A percentile compares a stretch with the other conserved stretches of the same genome.
phyloP scores from a whole-genome alignment of 2,797 vertebrate genomes.

The Buceros bicornis region DNA sequence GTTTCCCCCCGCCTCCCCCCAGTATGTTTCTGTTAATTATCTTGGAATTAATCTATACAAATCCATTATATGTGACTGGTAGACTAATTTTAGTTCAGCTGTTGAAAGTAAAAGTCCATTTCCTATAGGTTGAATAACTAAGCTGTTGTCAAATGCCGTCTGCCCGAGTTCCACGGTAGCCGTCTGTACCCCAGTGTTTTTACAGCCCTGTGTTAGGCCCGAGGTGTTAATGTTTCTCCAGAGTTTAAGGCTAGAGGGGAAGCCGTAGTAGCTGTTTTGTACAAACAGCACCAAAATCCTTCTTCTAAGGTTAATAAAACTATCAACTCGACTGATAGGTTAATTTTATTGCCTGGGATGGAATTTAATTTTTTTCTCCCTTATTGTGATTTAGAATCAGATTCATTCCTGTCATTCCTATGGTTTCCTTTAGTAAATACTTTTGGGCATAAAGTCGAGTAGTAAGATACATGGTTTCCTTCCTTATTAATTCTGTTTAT shows the following conservation, averaged over 20 bases:
- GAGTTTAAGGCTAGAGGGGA: neutral
- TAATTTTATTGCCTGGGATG: neutral
- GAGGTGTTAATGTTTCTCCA: neutral
- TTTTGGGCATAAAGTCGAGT: neutral
- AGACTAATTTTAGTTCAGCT: neutral
- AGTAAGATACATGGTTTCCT: accelerated
- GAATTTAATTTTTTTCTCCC: neutral
- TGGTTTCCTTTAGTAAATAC: neutral
- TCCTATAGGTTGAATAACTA: neutral
- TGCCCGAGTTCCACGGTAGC: neutral
- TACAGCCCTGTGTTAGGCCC: neutral
- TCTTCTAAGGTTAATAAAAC: neutral
- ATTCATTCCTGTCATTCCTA: neutral
- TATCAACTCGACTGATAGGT: neutral
- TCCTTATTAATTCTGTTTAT: neutral
- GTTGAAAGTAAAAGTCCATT: neutral
- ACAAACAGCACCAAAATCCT: neutral
- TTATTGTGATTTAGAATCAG: neutral
- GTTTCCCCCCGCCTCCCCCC: neutral
- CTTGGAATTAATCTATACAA: neutral
- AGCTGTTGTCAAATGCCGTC: neutral
- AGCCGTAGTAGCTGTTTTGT: neutral
- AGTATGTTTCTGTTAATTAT: neutral
- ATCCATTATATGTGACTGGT: neutral
- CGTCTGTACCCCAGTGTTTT: neutral